These are phyloP conservation scores for Dromius quadrimaculatus DNA, from an alignment of 2,888 invertebrate genomes.

Conservation along the genomic window DNA sequence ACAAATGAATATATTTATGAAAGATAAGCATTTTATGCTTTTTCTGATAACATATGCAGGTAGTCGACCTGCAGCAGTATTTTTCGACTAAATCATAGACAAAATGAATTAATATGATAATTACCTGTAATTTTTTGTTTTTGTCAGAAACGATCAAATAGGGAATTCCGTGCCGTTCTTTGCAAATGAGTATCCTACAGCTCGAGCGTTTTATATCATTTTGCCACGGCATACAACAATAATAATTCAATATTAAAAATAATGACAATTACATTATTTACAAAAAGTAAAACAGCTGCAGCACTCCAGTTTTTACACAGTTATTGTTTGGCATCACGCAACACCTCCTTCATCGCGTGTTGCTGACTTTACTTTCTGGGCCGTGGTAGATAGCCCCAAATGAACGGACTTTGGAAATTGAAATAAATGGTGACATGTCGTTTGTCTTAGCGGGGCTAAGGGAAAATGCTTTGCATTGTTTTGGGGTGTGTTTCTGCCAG, in stretches of 20 bases:
- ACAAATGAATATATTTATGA: too few species aligned
- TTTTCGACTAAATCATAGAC: constrained; percentile 35
- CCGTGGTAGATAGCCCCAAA: constrained; percentile 11
- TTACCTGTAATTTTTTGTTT: constrained; percentile 31
- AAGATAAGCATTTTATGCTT: too few species aligned
- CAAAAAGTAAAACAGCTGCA: constrained; percentile 48
- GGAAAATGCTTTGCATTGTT: background rate
- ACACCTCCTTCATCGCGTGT: constrained; percentile 28
- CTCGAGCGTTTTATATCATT: constrained; percentile 50
- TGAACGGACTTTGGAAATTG: constrained; percentile 45
- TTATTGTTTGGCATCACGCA: constrained; percentile 48
- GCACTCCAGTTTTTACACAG: constrained; percentile 44
- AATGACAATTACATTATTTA: constrained; percentile 52
- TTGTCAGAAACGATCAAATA: constrained; percentile 41
- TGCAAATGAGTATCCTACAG: constrained; percentile 48
- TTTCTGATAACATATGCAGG: constrained; percentile 6
- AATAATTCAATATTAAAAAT: constrained; percentile 52
- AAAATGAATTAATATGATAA: constrained; percentile 39
- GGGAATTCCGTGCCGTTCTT: constrained; percentile 49
- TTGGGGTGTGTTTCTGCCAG: constrained; percentile 12
- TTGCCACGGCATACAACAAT: constrained; percentile 52
- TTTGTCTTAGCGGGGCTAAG: constrained; percentile 32
- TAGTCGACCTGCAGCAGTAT: constrained; percentile 15
- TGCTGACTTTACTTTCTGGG: background rate
- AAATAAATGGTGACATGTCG: constrained; percentile 51